A percentile compares a stretch with the other conserved stretches of the same genome.
phyloP scores from a whole-genome alignment of 2,113 vertebrate species.

The Chroicocephalus ridibundus region DNA sequence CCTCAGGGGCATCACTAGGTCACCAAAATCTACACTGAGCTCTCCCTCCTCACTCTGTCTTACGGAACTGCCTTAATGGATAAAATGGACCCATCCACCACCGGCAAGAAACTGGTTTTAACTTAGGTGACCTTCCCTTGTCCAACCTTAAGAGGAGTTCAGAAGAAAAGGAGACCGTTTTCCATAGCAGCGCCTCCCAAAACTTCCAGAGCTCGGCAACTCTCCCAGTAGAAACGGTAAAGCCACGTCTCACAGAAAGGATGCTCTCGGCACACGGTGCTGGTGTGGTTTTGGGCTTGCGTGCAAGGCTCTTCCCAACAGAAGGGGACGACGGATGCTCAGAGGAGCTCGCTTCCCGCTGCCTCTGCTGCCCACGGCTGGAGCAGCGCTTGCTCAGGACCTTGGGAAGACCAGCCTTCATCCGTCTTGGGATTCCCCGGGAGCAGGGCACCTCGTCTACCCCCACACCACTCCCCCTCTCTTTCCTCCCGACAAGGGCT shows the following conservation, averaged over 20 bases:
- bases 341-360: rapidly evolving
- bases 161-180: not conserved
- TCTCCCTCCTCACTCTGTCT: not conserved
- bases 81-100: not conserved
- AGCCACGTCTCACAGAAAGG: not conserved
- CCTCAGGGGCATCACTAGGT: not conserved
- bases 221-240: not conserved
- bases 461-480: not conserved
- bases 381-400: not conserved
- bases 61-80: not conserved
- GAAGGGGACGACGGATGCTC: not conserved
- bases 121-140: not conserved
- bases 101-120: not conserved
- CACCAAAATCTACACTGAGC: not conserved
- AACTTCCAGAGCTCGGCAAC: not conserved
- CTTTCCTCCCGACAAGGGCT: not conserved
- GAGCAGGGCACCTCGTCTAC: not conserved
- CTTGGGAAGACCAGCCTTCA: not conserved
- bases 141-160: not conserved
- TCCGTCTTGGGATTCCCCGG: not conserved
- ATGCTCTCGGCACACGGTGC: not conserved
- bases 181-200: not conserved
- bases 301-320: not conserved
- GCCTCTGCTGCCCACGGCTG: not conserved
- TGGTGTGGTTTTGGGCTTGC: rapidly evolving